A percentile compares a stretch with the other conserved stretches of the same genome.
These are phyloP conservation scores for Heliconius hewitsoni DNA, from an alignment of 1,140 invertebrate species.

Conservation along the genomic window DNA sequence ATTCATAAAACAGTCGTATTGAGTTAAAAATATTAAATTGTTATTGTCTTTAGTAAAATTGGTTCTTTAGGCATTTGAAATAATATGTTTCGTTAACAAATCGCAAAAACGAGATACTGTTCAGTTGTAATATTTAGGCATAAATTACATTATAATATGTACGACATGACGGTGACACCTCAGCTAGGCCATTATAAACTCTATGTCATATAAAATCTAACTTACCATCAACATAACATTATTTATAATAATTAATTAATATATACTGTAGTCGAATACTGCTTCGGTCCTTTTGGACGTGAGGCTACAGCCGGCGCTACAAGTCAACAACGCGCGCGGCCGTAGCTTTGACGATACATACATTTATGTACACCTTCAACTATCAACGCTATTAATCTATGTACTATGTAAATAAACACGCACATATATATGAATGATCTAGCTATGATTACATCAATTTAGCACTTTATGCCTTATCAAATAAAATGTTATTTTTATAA, in stretches of 20 bases:
- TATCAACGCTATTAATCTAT: not conserved
- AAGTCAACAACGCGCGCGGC: not conserved
- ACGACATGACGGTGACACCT: not conserved
- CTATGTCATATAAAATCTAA: slow-evolving; percentile 49
- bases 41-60: slow-evolving; percentile 30
- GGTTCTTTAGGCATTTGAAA: not conserved
- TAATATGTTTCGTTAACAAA: not conserved
- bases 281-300: slow-evolving; percentile 32
- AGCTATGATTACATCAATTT: slow-evolving; percentile 10
- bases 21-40: not conserved
- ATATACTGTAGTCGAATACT: slow-evolving; percentile 48
- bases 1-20: not conserved
- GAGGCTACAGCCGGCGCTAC: not conserved
- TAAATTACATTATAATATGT: not conserved
- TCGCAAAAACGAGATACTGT: not conserved
- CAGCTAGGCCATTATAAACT: not conserved
- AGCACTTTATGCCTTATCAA: not conserved
- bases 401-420: slow-evolving; percentile 14
- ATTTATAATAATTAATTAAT: slow-evolving; percentile 32
- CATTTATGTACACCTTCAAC: slow-evolving; percentile 6
- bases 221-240: slow-evolving; percentile 30
- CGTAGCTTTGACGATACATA: not conserved
- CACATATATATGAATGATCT: slow-evolving; percentile 24
- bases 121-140: not conserved
- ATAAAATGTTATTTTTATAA: slow-evolving; percentile 54